Conservation (phyloP, 2,113 vertebrate species). For the Pteruthius melanotis region DNA sequence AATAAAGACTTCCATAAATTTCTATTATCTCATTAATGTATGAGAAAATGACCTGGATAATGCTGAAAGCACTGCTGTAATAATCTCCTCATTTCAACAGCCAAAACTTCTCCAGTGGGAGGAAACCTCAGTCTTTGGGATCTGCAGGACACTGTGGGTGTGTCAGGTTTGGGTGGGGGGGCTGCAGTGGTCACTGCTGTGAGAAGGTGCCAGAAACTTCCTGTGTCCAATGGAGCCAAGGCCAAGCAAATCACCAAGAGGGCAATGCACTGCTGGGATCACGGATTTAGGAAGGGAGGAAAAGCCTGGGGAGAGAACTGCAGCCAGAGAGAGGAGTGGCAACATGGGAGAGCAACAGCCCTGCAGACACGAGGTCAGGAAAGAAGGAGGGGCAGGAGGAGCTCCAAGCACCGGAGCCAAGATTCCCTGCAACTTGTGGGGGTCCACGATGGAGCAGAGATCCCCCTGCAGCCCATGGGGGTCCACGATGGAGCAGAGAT, state of each 20-base stretch:
- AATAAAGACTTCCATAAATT: conserved; percentile 41
- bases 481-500: not conserved
- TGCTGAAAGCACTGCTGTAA: not conserved
- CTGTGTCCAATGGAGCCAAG: accelerated
- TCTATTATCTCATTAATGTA: conserved; percentile 22
- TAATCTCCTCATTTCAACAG: not conserved
- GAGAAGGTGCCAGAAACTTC: not conserved
- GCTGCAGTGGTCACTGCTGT: not conserved
- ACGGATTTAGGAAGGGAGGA: accelerated
- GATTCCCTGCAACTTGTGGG: not conserved
- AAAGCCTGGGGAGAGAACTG: not conserved
- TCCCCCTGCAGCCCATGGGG: not conserved
- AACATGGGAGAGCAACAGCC: not conserved
- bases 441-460: not conserved
- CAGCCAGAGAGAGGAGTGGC: not conserved
- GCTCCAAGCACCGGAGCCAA: accelerated
- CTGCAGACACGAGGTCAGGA: not conserved
- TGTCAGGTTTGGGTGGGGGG: accelerated
- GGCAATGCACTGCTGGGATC: not conserved
- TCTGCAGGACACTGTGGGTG: not conserved
- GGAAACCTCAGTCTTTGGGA: not conserved
- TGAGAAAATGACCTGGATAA: conserved; percentile 33
- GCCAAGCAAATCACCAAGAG: not conserved
- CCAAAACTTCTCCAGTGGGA: not conserved
- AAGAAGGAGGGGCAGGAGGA: not conserved